phyloP scores from a whole-genome alignment of 2,888 invertebrate genomes.

The Ptychoptera albimana region DNA sequence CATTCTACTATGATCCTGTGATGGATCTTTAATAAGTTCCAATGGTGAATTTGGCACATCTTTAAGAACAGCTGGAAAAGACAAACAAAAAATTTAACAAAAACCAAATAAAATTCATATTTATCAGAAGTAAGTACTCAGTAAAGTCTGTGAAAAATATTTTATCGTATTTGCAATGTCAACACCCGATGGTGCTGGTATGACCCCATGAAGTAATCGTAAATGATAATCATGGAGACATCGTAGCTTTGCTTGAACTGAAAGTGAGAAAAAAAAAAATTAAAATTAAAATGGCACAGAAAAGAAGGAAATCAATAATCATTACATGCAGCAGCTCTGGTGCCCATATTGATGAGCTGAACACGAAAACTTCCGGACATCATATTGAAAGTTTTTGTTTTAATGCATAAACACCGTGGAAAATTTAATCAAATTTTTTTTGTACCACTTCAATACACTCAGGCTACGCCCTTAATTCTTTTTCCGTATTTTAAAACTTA shows the following conservation, averaged over 20 bases:
- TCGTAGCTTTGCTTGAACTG: slow-evolving; percentile 96
- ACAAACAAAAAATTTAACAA: slow-evolving; percentile 3
- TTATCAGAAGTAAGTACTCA: slow-evolving; percentile 51
- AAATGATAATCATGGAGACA: slow-evolving; percentile 93
- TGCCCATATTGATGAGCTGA: slow-evolving; percentile 72
- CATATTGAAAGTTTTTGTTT: too few relatives aligned
- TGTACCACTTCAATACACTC: too few relatives aligned
- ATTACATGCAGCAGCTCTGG: slow-evolving; percentile 87
- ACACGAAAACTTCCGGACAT: slow-evolving; percentile 55
- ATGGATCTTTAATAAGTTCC: slow-evolving; percentile 76
- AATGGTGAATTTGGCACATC: slow-evolving; percentile 89
- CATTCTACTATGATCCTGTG: slow-evolving; percentile 74
- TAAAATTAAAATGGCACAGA: slow-evolving; percentile 1
- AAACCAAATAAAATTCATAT: not conserved
- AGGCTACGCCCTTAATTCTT: too few relatives aligned
- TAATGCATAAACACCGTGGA: too few relatives aligned
- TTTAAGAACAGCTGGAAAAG: slow-evolving; percentile 70
- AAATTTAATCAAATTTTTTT: too few relatives aligned
- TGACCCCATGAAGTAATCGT: slow-evolving; percentile 75
- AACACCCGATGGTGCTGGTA: slow-evolving; percentile 83
- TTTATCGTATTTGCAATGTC: slow-evolving; percentile 97
- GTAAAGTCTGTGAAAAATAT: slow-evolving; percentile 91
- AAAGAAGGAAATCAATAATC: slow-evolving; percentile 16
- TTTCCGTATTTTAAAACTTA: too few relatives aligned
- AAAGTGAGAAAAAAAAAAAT: slow-evolving; percentile 13